A percentile compares a stretch with the other conserved stretches of the same genome.
phyloP scores from a whole-genome alignment of 2,113 vertebrate species.

The Cyanoliseus patagonus region DNA sequence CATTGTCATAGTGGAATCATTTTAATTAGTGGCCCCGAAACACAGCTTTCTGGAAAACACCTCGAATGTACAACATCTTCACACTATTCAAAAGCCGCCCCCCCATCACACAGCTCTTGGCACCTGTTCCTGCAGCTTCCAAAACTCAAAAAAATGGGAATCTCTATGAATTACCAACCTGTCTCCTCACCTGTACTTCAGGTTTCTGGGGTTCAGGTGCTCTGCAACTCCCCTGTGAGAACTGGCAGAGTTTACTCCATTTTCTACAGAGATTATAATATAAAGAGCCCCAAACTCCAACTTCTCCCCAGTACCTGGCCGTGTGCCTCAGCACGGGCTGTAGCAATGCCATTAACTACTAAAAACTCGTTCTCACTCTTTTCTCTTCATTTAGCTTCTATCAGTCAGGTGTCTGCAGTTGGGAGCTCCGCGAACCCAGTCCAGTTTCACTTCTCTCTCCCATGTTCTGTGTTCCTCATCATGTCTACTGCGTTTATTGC shows the following conservation, averaged over 20 bases:
- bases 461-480: not conserved
- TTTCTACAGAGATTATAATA: not conserved
- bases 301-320: not conserved
- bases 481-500: not conserved
- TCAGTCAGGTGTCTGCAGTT: not conserved
- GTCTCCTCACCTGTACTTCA: not conserved
- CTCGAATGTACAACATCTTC: not conserved
- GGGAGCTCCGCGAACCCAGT: not conserved
- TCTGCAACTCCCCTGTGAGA: not conserved
- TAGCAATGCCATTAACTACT: not conserved
- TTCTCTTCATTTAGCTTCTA: not conserved
- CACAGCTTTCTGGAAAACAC: slow-evolving; percentile 23
- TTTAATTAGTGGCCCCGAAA: slow-evolving; percentile 53
- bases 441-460: not conserved
- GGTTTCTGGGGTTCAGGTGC: not conserved
- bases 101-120: not conserved
- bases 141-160: not conserved
- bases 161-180: not conserved
- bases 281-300: not conserved
- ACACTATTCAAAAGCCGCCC: not conserved
- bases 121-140: slow-evolving; percentile 8
- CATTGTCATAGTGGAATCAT: slow-evolving; percentile 2
- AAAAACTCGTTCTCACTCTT: not conserved
- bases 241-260: not conserved
- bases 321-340: not conserved